Conservation (phyloP, 2,888 invertebrate genomes). For the Synanthedon formicaeformis region DNA sequence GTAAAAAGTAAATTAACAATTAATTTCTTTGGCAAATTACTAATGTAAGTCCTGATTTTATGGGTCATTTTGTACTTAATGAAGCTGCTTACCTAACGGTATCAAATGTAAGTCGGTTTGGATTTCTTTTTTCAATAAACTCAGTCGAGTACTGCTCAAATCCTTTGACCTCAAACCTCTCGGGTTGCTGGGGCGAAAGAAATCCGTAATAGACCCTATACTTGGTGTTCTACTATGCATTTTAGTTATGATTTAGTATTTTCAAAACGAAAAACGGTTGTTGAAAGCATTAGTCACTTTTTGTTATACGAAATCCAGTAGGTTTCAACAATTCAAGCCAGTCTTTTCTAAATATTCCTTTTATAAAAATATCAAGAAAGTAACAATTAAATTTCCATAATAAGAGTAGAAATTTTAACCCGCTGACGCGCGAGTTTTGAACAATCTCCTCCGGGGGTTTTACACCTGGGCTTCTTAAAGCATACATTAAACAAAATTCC, state of each 20-base stretch:
- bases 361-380: not conserved
- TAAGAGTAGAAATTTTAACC: too few relatives aligned
- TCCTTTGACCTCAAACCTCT: conserved; percentile 38
- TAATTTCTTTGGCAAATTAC: not conserved
- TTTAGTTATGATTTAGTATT: conserved; percentile 3
- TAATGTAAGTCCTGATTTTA: not conserved
- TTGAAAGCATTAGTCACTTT: conserved; percentile 3
- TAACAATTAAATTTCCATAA: too few relatives aligned
- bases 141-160: conserved; percentile 60
- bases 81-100: conserved; percentile 40
- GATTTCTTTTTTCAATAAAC: conserved; percentile 69
- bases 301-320: not conserved
- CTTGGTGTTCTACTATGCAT: conserved; percentile 38
- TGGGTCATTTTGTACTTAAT: not conserved
- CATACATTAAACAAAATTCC: too few relatives aligned
- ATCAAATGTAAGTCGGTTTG: conserved; percentile 67
- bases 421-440: too few relatives aligned
- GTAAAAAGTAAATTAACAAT: too few relatives aligned
- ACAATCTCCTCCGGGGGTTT: too few relatives aligned
- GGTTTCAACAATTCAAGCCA: not conserved
- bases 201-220: conserved; percentile 43
- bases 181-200: conserved; percentile 50
- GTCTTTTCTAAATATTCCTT: not conserved
- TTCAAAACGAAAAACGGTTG: too few relatives aligned
- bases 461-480: too few relatives aligned